These are phyloP conservation scores for Ptilorrhoa leucosticta DNA, from an alignment of 2,113 vertebrate genomes.

Conservation along the genomic window DNA sequence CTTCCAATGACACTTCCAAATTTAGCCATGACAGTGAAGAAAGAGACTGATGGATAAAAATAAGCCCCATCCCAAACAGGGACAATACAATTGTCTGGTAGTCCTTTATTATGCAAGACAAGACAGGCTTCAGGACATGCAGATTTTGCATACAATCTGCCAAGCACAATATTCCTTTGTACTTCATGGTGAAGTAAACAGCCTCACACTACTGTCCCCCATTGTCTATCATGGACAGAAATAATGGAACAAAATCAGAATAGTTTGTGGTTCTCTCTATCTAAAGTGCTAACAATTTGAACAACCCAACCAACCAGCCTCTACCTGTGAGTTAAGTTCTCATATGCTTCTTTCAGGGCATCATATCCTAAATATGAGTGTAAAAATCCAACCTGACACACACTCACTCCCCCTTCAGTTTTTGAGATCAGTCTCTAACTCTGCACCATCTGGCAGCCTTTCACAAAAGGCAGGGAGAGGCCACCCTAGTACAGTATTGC, in stretches of 20 bases:
- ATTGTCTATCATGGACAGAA: not conserved
- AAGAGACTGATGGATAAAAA: slow-evolving; percentile 35
- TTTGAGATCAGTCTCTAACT: not conserved
- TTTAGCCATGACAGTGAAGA: not conserved
- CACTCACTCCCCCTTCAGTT: not conserved
- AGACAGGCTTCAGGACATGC: not conserved
- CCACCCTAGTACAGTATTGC: not conserved
- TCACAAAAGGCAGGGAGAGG: not conserved
- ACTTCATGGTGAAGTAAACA: slow-evolving; percentile 20
- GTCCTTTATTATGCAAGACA: slow-evolving; percentile 13
- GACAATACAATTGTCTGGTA: not conserved
- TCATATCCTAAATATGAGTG: not conserved
- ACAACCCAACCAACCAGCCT: not conserved
- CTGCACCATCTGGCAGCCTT: not conserved
- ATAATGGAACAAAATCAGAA: not conserved
- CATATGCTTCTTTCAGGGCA: not conserved
- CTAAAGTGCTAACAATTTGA: not conserved
- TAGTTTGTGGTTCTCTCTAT: not conserved
- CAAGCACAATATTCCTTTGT: slow-evolving; percentile 33
- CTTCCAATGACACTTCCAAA: slow-evolving; percentile 11
- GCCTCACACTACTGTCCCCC: not conserved
- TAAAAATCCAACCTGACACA: not conserved
- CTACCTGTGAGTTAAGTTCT: not conserved
- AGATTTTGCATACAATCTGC: slow-evolving; percentile 12
- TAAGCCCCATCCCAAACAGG: not conserved